Percentiles rank a stretch among this genome's conserved stretches.
These are phyloP conservation scores for Heteractis magnifica DNA, from an alignment of 92 coral and sea anemone genomes.

Conservation along the genomic window DNA sequence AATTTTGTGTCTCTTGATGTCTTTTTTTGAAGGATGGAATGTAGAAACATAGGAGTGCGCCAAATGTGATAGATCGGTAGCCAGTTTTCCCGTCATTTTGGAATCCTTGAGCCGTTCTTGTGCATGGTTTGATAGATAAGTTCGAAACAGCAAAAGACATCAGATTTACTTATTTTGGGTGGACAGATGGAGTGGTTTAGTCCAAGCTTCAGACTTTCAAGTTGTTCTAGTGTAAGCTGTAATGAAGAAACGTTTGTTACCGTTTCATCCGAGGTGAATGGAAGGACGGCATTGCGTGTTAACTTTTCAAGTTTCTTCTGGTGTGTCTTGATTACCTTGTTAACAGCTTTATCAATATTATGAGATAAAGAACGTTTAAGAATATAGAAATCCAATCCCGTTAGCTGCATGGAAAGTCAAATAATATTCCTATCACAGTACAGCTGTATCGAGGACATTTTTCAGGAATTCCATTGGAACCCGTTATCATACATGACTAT, in stretches of 20 bases:
- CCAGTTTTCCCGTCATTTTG: neutral
- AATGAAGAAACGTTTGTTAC: constrained; percentile 14
- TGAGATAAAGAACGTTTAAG: too few relatives aligned
- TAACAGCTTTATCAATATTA: too few relatives aligned
- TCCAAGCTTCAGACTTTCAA: constrained; percentile 16
- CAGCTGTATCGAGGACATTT: too few relatives aligned
- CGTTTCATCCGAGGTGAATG: constrained; percentile 26
- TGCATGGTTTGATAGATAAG: constrained; percentile 6
- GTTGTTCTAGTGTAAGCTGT: constrained; percentile 6
- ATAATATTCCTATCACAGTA: too few relatives aligned
- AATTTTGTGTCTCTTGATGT: constrained; percentile 14
- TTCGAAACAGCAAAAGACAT: constrained; percentile 22
- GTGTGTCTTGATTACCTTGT: neutral
- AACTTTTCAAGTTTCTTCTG: constrained; percentile 15
- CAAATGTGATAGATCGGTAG: constrained; percentile 4
- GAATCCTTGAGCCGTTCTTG: neutral
- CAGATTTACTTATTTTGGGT: constrained; percentile 2
- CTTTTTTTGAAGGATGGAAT: neutral
- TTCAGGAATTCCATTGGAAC: too few relatives aligned
- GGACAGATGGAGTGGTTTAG: constrained; percentile 36
- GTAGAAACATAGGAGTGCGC: constrained; percentile 15
- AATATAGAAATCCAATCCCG: too few relatives aligned
- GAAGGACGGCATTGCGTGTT: constrained; percentile 14
- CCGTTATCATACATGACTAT: too few relatives aligned
- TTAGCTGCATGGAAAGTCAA: too few relatives aligned